Evolutionary conservation across 2,113 vertebrate species (phyloP), one percentile per base, ranked within the genome.

Genomic region (Neomonachus schauinslandi): DNA sequence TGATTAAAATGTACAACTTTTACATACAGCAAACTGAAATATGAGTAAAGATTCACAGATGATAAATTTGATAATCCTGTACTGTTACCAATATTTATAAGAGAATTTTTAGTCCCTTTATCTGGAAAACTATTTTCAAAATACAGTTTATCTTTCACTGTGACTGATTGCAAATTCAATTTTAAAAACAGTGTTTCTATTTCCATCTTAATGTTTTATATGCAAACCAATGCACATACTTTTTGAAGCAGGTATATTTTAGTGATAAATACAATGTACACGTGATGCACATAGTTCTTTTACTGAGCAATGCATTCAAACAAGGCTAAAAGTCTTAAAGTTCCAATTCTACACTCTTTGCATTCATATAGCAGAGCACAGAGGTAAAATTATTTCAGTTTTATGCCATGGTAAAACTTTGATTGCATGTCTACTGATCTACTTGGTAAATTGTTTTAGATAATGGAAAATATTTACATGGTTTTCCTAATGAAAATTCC

Each of bases 371-470:
- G 22, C 26, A 80, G 31, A 87, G 11, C 69, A 1, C 4, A 88
- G 10, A 49, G 10, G 59, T 36, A 88, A 89, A 65, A 42, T 15
- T 21, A 81, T 74, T 85, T 83, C 12, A 81, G 13, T 80, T 59
- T 89, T 85, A 18, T 72, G 1, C 31, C n/a, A 4, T 33, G 51
- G 12, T 19, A 36, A 81, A 77, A 55, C 3, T 81, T 86, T 55
- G 39, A 86, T 79, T 63, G 18, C 15, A 28, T 12, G n/a, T 71
- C 76, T 72, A 21, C 21, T 39, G 7, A 76, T 71, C 1, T 46
- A 46, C 22, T 67, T 59, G 33, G 31, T 57, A 94, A 71, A 81
- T 42, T 86, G 76, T 90, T 97, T 94, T n/a, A 96, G 77, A 96
- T 21, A 84, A 59, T 14, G 36, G 11, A 89, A 94, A 89, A 92